Conservation (phyloP, 2,888 invertebrate species). For the Coleophora flavipennella region DNA sequence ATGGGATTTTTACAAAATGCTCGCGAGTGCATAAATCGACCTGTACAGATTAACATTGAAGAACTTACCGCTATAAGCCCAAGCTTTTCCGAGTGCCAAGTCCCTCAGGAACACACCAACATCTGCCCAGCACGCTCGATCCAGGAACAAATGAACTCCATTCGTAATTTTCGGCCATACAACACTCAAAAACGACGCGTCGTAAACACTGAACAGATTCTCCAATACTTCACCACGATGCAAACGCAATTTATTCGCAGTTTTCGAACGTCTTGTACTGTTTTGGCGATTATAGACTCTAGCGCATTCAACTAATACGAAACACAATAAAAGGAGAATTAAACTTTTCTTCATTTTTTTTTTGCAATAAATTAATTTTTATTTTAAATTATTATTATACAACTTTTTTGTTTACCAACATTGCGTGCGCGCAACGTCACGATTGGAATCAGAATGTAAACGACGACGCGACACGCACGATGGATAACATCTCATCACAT, state of each 20-base stretch:
- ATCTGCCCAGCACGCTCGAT: constrained; percentile 54
- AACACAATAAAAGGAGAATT: constrained; percentile 18
- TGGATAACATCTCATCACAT: constrained; percentile 14
- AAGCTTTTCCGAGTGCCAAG: constrained; percentile 51
- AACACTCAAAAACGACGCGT: constrained; percentile 51
- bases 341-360: constrained; percentile 23
- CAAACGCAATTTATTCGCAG: constrained; percentile 7
- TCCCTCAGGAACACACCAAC: constrained; percentile 53
- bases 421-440: constrained; percentile 19
- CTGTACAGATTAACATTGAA: no score
- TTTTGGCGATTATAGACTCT: constrained; percentile 21
- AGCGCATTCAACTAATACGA: constrained; percentile 19
- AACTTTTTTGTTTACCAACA: constrained; percentile 14
- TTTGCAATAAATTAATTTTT: constrained; percentile 10
- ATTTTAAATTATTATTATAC: constrained; percentile 23
- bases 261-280: constrained; percentile 17
- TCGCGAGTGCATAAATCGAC: no score
- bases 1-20: no score
- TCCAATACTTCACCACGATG: constrained; percentile 44
- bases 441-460: constrained; percentile 14
- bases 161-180: constrained; percentile 61
- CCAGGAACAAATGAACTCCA: constrained; percentile 49
- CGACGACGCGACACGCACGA: constrained; percentile 17
- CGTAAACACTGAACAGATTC: constrained; percentile 54
- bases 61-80: constrained; percentile 67